A percentile compares a stretch with the other conserved stretches of the same genome.
Evolutionary conservation across 2,113 vertebrate species (phyloP).

Genomic region (Gallinago paraguaiae): DNA sequence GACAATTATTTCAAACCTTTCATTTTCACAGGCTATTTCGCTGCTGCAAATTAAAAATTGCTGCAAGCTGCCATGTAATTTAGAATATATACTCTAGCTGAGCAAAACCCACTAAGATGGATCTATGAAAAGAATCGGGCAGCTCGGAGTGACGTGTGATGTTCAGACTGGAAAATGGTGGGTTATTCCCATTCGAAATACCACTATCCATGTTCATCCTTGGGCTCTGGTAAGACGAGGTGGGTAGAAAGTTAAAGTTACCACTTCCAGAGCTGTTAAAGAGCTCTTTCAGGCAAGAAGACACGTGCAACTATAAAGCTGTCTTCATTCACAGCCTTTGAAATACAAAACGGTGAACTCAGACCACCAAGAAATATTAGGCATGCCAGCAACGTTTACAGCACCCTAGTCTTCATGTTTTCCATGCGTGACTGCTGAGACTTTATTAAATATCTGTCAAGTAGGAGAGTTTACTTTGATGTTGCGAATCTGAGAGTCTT

Average conservation of each 20-base stretch:
- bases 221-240: neutral
- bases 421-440: slow-evolving; percentile 19
- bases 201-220: neutral
- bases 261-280: neutral
- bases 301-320: slow-evolving; percentile 43
- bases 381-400: slow-evolving; percentile 55
- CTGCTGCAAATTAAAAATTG: slow-evolving; percentile 46
- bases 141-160: neutral
- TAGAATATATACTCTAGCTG: slow-evolving; percentile 44
- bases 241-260: neutral
- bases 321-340: slow-evolving; percentile 67
- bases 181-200: slow-evolving; percentile 29
- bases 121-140: neutral
- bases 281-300: slow-evolving; percentile 51
- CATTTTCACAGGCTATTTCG: slow-evolving; percentile 38
- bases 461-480: slow-evolving; percentile 53
- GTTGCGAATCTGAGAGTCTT: slow-evolving; percentile 21
- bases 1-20: slow-evolving; percentile 58
- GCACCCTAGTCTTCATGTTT: slow-evolving; percentile 36
- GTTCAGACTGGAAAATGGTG: neutral
- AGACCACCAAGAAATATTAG: slow-evolving; percentile 66
- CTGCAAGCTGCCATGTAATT: slow-evolving; percentile 43
- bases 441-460: slow-evolving; percentile 64
- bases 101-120: neutral
- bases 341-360: slow-evolving; percentile 61